These are phyloP conservation scores for Sebastes elongatus DNA, from an alignment of 2,797 vertebrate genomes.

Conservation along the genomic window DNA sequence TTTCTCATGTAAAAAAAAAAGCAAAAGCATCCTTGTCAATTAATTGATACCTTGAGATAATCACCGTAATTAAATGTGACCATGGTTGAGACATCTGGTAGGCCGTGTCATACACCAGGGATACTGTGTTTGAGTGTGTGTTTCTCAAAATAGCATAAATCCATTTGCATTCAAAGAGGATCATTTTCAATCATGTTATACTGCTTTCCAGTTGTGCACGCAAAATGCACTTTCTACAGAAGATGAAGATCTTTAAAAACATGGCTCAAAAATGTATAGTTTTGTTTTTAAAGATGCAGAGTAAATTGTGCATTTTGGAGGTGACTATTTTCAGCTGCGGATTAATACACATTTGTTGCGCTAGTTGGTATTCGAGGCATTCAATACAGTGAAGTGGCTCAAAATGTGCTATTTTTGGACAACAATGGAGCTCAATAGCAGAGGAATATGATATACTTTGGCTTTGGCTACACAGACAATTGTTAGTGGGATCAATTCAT, in stretches of 20 bases:
- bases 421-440: neutral
- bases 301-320: neutral
- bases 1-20: neutral
- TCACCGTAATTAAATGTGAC: neutral
- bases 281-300: neutral
- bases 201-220: neutral
- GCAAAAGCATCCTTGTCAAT: neutral
- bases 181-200: neutral
- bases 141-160: neutral
- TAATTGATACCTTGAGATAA: constrained; percentile 18
- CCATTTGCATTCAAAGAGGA: neutral
- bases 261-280: neutral
- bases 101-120: neutral
- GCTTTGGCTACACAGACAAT: neutral
- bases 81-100: neutral
- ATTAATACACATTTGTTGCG: neutral
- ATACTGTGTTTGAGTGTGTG: neutral
- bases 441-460: neutral
- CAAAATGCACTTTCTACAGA: no score
- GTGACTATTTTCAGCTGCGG: neutral
- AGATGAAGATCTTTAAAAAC: no score
- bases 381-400: neutral
- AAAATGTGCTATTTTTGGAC: neutral
- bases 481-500: no score
- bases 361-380: neutral